Conservation (phyloP, 2,797 vertebrate genomes). For the Oryzias dopingdopingensis region DNA sequence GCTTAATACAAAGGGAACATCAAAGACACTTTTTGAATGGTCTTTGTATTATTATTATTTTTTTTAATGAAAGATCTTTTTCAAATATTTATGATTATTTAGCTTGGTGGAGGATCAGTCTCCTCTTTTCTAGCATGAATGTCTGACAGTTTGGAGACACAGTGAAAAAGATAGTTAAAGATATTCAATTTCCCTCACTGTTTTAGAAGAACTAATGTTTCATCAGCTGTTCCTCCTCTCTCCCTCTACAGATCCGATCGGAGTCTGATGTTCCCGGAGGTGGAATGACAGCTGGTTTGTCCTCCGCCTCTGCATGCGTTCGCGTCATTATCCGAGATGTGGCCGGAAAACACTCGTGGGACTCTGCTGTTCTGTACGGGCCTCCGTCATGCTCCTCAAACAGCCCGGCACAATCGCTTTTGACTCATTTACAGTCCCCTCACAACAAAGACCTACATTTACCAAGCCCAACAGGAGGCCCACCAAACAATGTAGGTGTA, state of each 20-base stretch:
- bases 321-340: conserved; percentile 94
- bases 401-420: conserved; percentile 53
- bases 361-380: conserved; percentile 93
- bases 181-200: too few relatives aligned
- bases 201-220: too few relatives aligned
- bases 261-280: conserved; percentile 92
- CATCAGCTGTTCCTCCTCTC: neutral
- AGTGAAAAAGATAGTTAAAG: too few relatives aligned
- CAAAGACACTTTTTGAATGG: too few relatives aligned
- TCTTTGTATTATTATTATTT: too few relatives aligned
- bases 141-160: too few relatives aligned
- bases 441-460: conserved; percentile 44
- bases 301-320: conserved; percentile 89
- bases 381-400: conserved; percentile 79
- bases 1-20: too few relatives aligned
- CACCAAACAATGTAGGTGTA: conserved; percentile 62
- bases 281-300: conserved; percentile 90
- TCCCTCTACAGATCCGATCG: conserved; percentile 86
- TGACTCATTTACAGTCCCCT: conserved; percentile 45
- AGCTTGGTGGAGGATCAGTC: too few relatives aligned
- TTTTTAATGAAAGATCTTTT: too few relatives aligned
- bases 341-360: conserved; percentile 97
- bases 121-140: too few relatives aligned
- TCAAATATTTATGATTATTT: too few relatives aligned
- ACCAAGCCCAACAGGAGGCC: conserved; percentile 59